phyloP scores from a whole-genome alignment of 35 echinoderm and acorn worm species.

The Holothuria glaberrima region DNA sequence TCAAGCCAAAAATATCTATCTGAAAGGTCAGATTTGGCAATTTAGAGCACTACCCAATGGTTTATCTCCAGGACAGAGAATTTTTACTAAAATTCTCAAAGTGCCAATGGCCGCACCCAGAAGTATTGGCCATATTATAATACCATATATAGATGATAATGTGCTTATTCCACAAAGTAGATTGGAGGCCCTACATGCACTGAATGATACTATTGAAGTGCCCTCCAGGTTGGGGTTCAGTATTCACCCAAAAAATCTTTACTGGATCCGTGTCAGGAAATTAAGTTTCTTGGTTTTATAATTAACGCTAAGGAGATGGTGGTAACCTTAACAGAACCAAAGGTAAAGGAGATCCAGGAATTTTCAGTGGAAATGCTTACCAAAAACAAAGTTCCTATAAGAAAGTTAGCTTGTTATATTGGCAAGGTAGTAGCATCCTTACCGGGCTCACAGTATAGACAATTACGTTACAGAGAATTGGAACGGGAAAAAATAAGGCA shows the following conservation, averaged over 20 bases:
- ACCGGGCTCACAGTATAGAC: conserved; percentile 14
- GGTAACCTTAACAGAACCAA: too few relatives aligned
- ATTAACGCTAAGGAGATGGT: conserved; percentile 36
- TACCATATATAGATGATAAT: conserved; percentile 50
- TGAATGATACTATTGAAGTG: too few relatives aligned
- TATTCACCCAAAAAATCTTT: conserved; percentile 25
- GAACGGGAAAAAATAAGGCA: conserved; percentile 24
- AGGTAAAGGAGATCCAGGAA: too few relatives aligned
- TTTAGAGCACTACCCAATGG: conserved; percentile 49
- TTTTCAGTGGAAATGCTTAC: conserved; percentile 23
- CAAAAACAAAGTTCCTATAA: neutral
- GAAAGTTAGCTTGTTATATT: conserved; percentile 1
- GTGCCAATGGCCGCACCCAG: conserved; percentile 4
- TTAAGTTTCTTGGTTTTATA: conserved; percentile 22
- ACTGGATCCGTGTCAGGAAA: conserved; percentile 6
- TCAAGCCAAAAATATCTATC: conserved; percentile 37
- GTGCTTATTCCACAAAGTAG: conserved; percentile 3
- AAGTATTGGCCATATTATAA: conserved; percentile 10
- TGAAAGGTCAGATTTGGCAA: conserved; percentile 38
- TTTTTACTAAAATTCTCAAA: conserved; percentile 54
- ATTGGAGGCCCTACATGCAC: too few relatives aligned
- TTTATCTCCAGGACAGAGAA: conserved; percentile 17
- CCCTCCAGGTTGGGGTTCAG: conserved; percentile 4
- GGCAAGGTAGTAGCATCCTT: conserved; percentile 19
- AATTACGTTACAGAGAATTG: conserved; percentile 16